Evolutionary conservation across 2,113 vertebrate genomes (phyloP).

Genomic region (Heliornis fulica): DNA sequence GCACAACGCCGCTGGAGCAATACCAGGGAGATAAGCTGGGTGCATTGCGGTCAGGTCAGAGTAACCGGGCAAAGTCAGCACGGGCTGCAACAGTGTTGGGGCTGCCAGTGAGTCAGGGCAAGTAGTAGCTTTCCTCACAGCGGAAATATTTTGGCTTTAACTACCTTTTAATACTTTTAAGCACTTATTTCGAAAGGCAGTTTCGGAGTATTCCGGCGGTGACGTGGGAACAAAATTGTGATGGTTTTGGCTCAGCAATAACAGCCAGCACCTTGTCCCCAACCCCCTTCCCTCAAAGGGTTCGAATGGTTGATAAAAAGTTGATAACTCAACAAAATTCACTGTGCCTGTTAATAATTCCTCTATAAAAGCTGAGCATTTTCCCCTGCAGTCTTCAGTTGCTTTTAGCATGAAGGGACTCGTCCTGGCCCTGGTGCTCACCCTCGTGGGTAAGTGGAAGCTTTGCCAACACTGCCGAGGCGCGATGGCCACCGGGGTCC

Average conservation of each 20-base stretch:
- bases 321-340: conserved; percentile 45
- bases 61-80: conserved; percentile 45
- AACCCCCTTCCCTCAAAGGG: not conserved
- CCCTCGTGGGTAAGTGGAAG: conserved; percentile 50
- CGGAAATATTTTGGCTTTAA: not conserved
- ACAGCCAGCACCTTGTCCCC: not conserved
- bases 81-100: not conserved
- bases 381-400: not conserved
- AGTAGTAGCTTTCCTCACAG: not conserved
- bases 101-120: not conserved
- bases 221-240: not conserved
- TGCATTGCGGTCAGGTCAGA: conserved; percentile 47
- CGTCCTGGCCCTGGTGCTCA: conserved; percentile 63
- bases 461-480: not conserved
- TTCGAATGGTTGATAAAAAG: conserved; percentile 52
- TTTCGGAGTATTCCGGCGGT: not conserved
- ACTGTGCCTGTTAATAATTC: conserved; percentile 9
- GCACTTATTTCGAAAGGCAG: not conserved
- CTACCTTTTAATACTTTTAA: not conserved
- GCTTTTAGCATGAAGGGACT: conserved; percentile 78
- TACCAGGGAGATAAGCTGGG: conserved; percentile 52
- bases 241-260: not conserved
- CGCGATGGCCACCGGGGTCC: not conserved
- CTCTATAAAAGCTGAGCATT: conserved; percentile 62
- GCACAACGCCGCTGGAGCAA: conserved; percentile 6